Evolutionary conservation across 2,797 vertebrate genomes (phyloP).

Genomic region (Vireo griseus): DNA sequence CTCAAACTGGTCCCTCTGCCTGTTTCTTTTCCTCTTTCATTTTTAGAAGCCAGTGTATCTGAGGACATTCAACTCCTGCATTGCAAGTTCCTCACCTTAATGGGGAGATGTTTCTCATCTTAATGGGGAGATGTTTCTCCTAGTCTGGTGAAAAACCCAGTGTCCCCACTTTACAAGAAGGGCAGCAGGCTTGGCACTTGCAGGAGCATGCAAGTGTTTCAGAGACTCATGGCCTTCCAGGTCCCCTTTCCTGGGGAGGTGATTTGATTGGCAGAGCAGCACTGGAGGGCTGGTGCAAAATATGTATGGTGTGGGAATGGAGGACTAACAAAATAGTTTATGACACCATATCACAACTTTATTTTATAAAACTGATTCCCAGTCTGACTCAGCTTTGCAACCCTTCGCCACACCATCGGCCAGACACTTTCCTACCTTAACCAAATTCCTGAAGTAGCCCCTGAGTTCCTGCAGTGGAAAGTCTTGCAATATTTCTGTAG

Average conservation of each 20-base stretch:
- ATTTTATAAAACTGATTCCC: background rate
- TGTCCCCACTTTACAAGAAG: background rate
- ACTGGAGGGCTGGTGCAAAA: background rate
- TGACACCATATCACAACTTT: background rate
- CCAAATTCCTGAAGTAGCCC: background rate
- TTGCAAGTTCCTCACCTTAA: background rate
- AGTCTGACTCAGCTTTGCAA: background rate
- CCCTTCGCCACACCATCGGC: background rate
- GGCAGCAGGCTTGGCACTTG: background rate
- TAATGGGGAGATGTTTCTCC: background rate
- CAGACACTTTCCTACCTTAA: background rate
- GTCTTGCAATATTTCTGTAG: background rate
- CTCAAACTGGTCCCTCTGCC: slow-evolving; percentile 4
- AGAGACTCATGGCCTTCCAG: background rate
- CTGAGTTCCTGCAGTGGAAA: background rate
- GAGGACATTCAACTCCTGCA: background rate
- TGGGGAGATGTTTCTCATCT: background rate
- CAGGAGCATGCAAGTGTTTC: background rate
- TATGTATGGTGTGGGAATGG: background rate
- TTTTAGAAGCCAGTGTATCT: slow-evolving; percentile 45
- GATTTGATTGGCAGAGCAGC: slow-evolving; percentile 19
- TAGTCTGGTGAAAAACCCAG: background rate
- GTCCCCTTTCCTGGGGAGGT: background rate
- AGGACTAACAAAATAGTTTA: background rate
- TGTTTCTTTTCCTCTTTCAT: background rate